Base-by-base conservation (phyloP, 2,113 vertebrate genomes). In the Morone saxatilis region DNA sequence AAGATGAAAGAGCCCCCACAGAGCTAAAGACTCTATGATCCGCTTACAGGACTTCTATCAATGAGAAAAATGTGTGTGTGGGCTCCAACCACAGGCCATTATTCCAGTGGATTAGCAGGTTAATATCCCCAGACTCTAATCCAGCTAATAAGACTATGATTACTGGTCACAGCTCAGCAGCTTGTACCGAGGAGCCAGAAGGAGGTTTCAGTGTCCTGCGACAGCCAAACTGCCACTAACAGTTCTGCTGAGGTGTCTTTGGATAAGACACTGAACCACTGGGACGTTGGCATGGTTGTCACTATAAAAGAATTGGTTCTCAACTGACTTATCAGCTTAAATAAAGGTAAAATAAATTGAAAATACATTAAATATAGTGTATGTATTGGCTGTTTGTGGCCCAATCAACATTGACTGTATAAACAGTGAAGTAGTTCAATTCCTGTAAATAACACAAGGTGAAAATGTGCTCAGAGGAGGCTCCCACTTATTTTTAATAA, bases 91-190 rank as follows among this genome's bases (percentile, higher is more conserved):
- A 36, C 40, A 41, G 60, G 56, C 38, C 31, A 62, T 20, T 65
- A 73, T 72, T 36, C 6, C 61, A 11, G 25, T 43, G 80, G 81
- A 90, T 89, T 85, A 89, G 53, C 56, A 10, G 40, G 8, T 54
- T 80, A 71, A 62, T 53, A 79, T 65, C 56, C 0, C 36, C 59
- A 66, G 38, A 67, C 67, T 66, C 25, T 91, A 87, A 89, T 88
- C 77, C 78, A 2, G 38, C 63, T 81, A 79, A 88, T 60, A n/a
- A 76, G 16, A 84, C 82, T 61, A 50, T 86, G 67, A 86, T 83
- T 61, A 69, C 14, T 51, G 67, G 51, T 31, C 61, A 50, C 43
- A 62, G 60, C 47, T 68, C 71, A 65, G 68, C 78, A 16, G 25
- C 31, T 60, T 13, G 0, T 25, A 20, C 10, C 14, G 67, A 20